phyloP scores from a whole-genome alignment of 2,113 vertebrate species.

The Lichenostomus cassidix region DNA sequence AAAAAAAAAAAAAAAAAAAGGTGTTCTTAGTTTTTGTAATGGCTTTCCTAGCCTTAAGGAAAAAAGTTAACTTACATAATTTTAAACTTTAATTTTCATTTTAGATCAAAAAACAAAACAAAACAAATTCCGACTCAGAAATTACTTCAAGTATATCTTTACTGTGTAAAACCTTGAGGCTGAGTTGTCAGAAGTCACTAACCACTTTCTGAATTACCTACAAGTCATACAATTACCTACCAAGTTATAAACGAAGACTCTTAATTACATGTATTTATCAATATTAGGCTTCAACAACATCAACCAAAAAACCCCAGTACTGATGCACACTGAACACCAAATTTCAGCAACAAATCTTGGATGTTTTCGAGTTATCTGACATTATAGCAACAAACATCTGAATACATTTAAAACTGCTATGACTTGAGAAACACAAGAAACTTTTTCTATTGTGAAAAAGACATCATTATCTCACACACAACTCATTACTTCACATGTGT shows the following conservation, averaged over 20 bases:
- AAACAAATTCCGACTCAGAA: not conserved
- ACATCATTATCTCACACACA: not conserved
- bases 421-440: not conserved
- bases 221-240: not conserved
- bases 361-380: not conserved
- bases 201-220: not conserved
- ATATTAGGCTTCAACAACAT: not conserved
- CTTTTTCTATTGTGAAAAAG: not conserved
- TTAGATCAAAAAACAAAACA: not conserved
- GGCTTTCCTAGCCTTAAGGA: not conserved
- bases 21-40: not conserved
- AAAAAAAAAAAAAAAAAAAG: not conserved
- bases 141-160: not conserved
- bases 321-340: not conserved
- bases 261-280: not conserved
- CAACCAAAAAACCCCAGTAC: not conserved
- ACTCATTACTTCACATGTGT: not conserved
- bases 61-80: not conserved
- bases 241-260: not conserved
- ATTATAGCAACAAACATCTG: not conserved
- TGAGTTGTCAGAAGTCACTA: not conserved
- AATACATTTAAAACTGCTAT: not conserved
- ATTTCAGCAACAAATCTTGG: not conserved
- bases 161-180: not conserved
- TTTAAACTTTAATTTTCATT: not conserved